Evolutionary conservation across 1,140 invertebrate genomes (phyloP).

Genomic region (Papilio glaucus): DNA sequence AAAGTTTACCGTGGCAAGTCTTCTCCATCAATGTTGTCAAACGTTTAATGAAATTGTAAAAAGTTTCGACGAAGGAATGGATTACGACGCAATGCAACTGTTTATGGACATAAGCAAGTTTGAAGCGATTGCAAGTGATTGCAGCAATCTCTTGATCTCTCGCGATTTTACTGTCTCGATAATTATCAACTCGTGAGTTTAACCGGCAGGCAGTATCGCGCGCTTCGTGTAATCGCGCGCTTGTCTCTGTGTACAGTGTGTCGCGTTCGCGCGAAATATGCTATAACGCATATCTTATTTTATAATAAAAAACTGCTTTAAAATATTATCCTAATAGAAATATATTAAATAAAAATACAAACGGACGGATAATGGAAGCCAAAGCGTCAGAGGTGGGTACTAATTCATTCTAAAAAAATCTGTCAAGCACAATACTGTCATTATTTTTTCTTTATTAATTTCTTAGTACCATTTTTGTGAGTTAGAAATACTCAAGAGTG

Average conservation of each 20-base stretch:
- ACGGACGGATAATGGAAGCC: conserved; percentile 4
- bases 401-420: neutral
- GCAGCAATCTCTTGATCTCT: conserved; percentile 11
- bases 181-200: conserved; percentile 29
- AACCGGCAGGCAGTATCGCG: conserved; percentile 47
- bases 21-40: neutral
- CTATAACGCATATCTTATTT: neutral
- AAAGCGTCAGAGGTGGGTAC: conserved; percentile 14
- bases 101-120: neutral
- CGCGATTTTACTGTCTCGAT: conserved; percentile 18
- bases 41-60: neutral
- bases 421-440: neutral
- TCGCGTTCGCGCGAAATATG: conserved; percentile 37
- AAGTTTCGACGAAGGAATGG: neutral
- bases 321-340: neutral
- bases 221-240: conserved; percentile 53
- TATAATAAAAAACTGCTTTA: neutral
- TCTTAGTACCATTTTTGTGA: neutral
- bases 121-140: neutral
- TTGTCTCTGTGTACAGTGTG: conserved; percentile 51
- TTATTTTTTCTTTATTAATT: conserved; percentile 19
- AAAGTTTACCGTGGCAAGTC: neutral
- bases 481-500: neutral
- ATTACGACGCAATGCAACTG: conserved; percentile 8
- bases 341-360: neutral